A percentile compares a stretch with the other conserved stretches of the same genome.
Conservation (phyloP, 2,797 vertebrate genomes). For the Myoxocephalus aenaeus region DNA sequence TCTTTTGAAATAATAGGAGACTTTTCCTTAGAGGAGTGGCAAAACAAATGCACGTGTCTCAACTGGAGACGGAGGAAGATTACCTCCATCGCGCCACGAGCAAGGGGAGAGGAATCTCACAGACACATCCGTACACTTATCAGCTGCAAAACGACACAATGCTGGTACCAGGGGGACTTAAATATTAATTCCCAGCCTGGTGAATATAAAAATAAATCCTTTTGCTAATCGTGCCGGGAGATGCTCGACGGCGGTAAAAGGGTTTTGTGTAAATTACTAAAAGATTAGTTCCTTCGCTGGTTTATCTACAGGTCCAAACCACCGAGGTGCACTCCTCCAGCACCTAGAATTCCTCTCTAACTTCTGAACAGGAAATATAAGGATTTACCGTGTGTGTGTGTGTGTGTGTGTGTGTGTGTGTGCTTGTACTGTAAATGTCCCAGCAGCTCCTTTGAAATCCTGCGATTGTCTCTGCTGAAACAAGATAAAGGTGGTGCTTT, state of each 20-base stretch:
- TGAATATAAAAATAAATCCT: slow-evolving; percentile 86
- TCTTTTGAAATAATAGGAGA: slow-evolving; percentile 9
- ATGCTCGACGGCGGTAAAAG: slow-evolving; percentile 80
- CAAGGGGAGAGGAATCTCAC: slow-evolving; percentile 70
- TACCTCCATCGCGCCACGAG: slow-evolving; percentile 64
- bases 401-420: slow-evolving; percentile 16
- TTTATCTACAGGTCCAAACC: slow-evolving; percentile 82
- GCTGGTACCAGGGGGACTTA: slow-evolving; percentile 77
- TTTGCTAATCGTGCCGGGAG: slow-evolving; percentile 81
- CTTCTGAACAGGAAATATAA: slow-evolving; percentile 52
- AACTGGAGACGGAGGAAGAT: slow-evolving; percentile 73
- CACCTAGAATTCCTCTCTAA: slow-evolving; percentile 71
- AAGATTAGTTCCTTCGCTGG: slow-evolving; percentile 82
- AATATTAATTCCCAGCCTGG: slow-evolving; percentile 84
- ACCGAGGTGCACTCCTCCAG: slow-evolving; percentile 73
- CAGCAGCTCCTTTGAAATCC: slow-evolving; percentile 67
- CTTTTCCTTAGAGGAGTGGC: slow-evolving; percentile 67
- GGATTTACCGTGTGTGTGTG: slow-evolving; percentile 55
- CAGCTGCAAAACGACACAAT: slow-evolving; percentile 81
- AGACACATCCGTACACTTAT: slow-evolving; percentile 81
- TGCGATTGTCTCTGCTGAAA: slow-evolving; percentile 79
- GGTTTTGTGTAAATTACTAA: slow-evolving; percentile 86
- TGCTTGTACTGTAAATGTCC: slow-evolving; percentile 52
- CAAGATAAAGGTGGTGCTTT: slow-evolving; percentile 77
- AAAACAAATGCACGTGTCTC: slow-evolving; percentile 72